Evolutionary conservation across 2,797 vertebrate species (phyloP).

Genomic region (Rhynchotus rufescens): DNA sequence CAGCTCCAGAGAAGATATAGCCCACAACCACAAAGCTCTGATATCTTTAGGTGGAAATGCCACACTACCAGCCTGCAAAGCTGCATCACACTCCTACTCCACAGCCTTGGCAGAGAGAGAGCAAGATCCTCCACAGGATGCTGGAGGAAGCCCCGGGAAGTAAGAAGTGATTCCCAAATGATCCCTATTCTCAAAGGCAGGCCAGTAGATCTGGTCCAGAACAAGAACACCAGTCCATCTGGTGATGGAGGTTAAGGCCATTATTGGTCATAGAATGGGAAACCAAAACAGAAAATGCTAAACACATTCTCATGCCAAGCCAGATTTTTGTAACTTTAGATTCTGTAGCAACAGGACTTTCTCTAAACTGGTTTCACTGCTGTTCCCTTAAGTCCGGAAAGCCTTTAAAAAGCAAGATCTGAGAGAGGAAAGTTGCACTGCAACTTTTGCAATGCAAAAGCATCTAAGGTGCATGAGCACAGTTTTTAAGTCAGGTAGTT

Average conservation of each 20-base stretch:
- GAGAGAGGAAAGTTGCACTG: not conserved
- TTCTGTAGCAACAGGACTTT: not conserved
- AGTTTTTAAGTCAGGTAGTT: not conserved
- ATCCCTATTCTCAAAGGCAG: not conserved
- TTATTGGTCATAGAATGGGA: not conserved
- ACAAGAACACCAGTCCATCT: not conserved
- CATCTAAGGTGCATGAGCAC: not conserved
- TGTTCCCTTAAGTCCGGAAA: not conserved
- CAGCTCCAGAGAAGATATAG: not conserved
- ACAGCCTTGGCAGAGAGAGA: not conserved
- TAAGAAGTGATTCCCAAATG: not conserved
- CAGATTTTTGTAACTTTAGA: not conserved
- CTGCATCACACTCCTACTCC: not conserved
- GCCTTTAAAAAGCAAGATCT: not conserved
- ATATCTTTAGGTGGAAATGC: not conserved
- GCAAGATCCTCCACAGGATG: not conserved
- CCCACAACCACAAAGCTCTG: no score
- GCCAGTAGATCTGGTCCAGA: not conserved
- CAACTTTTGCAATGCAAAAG: not conserved
- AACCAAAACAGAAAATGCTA: not conserved
- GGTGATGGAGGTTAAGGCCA: not conserved
- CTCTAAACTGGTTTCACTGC: not conserved
- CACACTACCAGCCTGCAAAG: accelerated
- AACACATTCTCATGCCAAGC: not conserved
- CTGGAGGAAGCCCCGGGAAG: not conserved